These are phyloP conservation scores for Molanna angustata DNA, from an alignment of 2,888 invertebrate species.

Conservation along the genomic window DNA sequence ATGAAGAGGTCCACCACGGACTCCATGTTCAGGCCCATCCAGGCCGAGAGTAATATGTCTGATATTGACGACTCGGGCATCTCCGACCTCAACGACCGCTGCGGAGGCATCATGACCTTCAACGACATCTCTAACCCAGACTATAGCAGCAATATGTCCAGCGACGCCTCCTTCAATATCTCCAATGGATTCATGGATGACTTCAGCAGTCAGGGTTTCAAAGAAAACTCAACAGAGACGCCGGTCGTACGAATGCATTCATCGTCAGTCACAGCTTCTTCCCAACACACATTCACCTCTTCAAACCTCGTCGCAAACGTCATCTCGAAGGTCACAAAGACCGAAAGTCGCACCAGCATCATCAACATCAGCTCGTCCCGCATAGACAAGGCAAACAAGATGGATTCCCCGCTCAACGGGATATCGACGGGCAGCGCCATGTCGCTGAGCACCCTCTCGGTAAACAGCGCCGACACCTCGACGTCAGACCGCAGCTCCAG, in stretches of 20 bases:
- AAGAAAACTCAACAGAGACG: conserved; percentile 3
- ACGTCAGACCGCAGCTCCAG: conserved; percentile 51
- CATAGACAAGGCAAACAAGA: conserved; percentile 38
- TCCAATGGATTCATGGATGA: conserved; percentile 30
- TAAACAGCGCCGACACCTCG: conserved; percentile 49
- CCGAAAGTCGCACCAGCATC: conserved; percentile 20
- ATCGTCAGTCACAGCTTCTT: conserved; percentile 12
- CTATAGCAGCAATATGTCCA: conserved; percentile 36
- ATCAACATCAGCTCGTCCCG: conserved; percentile 39
- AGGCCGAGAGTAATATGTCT: conserved; percentile 15
- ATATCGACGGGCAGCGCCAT: conserved; percentile 39
- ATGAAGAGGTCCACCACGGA: conserved; percentile 13
- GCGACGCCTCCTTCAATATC: conserved; percentile 51
- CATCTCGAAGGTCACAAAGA: conserved; percentile 20
- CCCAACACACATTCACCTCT: conserved; percentile 23
- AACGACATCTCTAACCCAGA: conserved; percentile 17
- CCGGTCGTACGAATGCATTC: conserved; percentile 12
- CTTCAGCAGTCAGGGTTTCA: conserved; percentile 1
- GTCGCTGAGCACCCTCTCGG: conserved; percentile 48
- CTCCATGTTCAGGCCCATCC: conserved; percentile 24
- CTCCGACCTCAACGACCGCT: conserved; percentile 8
- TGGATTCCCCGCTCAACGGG: conserved; percentile 31
- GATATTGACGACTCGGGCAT: conserved; percentile 18
- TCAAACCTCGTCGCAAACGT: conserved; percentile 18
- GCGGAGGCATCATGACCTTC: conserved; percentile 11